Evolutionary conservation across 2,113 vertebrate genomes (phyloP).

Genomic region (Dascyllus trimaculatus): DNA sequence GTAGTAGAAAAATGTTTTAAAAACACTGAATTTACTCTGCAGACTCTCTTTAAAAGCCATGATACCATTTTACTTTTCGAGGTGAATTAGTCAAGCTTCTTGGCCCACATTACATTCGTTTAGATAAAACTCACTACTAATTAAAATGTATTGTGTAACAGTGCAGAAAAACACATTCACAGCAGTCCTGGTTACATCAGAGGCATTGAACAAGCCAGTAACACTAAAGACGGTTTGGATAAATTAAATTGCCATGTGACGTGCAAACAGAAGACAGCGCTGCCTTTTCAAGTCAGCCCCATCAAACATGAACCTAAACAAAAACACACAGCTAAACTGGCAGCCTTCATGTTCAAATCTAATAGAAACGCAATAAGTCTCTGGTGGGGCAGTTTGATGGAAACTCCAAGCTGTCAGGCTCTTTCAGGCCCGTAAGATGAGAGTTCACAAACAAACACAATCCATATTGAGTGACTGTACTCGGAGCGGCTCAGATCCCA

Average conservation of each 20-base stretch:
- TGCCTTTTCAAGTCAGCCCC: conserved; percentile 63
- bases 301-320: conserved; percentile 79
- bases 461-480: conserved; percentile 76
- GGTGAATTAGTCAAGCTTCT: conserved; percentile 9
- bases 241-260: conserved; percentile 68
- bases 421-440: conserved; percentile 65
- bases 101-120: not conserved
- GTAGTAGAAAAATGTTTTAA: conserved; percentile 12
- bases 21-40: conserved; percentile 15
- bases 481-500: conserved; percentile 57
- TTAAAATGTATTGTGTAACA: conserved; percentile 14
- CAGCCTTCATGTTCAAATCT: conserved; percentile 72
- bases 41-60: conserved; percentile 8
- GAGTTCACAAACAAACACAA: conserved; percentile 80
- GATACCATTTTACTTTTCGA: not conserved
- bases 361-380: conserved; percentile 71
- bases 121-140: conserved; percentile 14
- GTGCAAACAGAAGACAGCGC: conserved; percentile 64
- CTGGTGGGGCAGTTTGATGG: conserved; percentile 64
- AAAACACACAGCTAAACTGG: conserved; percentile 78
- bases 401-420: conserved; percentile 62
- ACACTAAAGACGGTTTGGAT: conserved; percentile 55
- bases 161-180: conserved; percentile 40
- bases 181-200: conserved; percentile 48
- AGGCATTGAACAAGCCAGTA: conserved; percentile 27